Evolutionary conservation across 2,888 invertebrate species (phyloP), one percentile per base, ranked within the genome.

Genomic region (Asteroscopus sphinx): DNA sequence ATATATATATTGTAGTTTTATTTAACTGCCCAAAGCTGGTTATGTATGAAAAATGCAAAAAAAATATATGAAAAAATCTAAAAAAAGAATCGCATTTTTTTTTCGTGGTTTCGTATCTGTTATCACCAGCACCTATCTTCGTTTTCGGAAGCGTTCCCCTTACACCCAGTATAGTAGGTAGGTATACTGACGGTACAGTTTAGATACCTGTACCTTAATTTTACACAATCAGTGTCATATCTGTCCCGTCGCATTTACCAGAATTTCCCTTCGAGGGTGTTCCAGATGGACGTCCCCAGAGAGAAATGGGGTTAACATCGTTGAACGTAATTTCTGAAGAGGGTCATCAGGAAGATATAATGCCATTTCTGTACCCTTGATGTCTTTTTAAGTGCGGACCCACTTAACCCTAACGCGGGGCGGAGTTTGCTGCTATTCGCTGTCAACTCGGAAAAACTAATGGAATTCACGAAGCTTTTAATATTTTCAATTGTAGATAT

Each of bases 361-460:
- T 90, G 88, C 91, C 86, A 89, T 92, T 91, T 91, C 90, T 92
- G 87, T 89, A 87, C 88, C 91, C 92, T 90, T 93, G 93, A 93
- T 93, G 93, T 92, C 88, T 92, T 93, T 93, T 92, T 93, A 92
- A 93, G 92, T 93, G 90, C 90, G 87, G 87, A 83, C 90, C 90
- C 90, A 90, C 91, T 92, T 92, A 91, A 89, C 90, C 92, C 89
- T 85, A 88, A 88, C 86, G 83, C 82, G 82, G 80, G 83, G 83
- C 76, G 78, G 83, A 74, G 79, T 80, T 77, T 74, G 70, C 75
- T 73, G 78, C 75, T 80, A 79, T 85, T 82, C 79, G 76, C 77
- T 82, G 80, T 82, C 82, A 84, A 81, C 82, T 84, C 75, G 69
- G 77, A 76, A 82, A 77, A 85, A 84, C 77, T 82, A 82, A 82